phyloP scores from a whole-genome alignment of 53 echinoderm and acorn worm species.

The Holothuria scabra region DNA sequence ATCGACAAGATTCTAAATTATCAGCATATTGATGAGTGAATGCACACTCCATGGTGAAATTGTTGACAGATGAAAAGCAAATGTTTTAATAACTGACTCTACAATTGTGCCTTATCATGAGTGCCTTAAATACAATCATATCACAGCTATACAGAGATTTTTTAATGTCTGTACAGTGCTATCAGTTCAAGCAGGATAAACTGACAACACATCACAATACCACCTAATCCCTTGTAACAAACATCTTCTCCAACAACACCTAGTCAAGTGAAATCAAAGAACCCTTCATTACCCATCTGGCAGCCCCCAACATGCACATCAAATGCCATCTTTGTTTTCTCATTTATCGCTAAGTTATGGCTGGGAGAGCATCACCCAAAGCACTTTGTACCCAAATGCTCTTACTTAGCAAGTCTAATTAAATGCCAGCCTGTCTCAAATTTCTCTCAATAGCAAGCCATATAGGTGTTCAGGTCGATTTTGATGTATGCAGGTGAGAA shows the following conservation, averaged over 20 bases:
- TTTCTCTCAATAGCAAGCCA: constrained; percentile 23
- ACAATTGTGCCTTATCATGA: too few species aligned
- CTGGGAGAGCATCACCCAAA: constrained; percentile 25
- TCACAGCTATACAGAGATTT: too few species aligned
- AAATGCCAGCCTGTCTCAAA: constrained; percentile 38
- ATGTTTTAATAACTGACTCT: too few species aligned
- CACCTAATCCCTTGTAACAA: too few species aligned
- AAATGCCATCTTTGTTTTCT: constrained; percentile 40
- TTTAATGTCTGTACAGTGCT: too few species aligned
- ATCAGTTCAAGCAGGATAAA: too few species aligned
- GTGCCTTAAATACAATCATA: too few species aligned
- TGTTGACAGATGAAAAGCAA: too few species aligned
- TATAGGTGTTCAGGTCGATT: background rate
- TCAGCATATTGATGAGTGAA: too few species aligned
- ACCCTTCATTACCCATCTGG: constrained; percentile 26
- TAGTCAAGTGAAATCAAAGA: constrained; percentile 13
- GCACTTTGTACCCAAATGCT: constrained; percentile 30
- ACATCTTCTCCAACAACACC: background rate
- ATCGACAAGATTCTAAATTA: too few species aligned
- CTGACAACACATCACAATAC: too few species aligned
- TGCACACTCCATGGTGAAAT: too few species aligned
- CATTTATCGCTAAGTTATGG: background rate
- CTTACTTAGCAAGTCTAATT: constrained; percentile 51
- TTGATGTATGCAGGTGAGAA: constrained; percentile 10
- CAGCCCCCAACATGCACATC: constrained; percentile 30